Base-by-base conservation (phyloP, 2,888 invertebrate species). In the Fabriciana adippe region DNA sequence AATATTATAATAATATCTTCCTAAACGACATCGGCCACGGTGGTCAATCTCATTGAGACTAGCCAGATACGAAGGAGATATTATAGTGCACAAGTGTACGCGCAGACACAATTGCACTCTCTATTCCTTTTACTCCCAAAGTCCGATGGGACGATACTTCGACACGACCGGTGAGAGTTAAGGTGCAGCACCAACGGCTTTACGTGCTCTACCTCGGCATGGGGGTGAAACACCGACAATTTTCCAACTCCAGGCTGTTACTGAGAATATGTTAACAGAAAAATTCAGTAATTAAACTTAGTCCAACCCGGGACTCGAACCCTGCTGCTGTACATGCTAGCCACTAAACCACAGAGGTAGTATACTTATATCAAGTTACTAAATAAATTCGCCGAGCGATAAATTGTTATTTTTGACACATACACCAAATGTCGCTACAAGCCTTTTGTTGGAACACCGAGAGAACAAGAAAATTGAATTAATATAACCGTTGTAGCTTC, bases 321-420 rank as follows among this genome's bases (percentile, higher is more conserved):
- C n/a, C n/a, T 1, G 50, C 16, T 3, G n/a, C 0, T 1, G n/a
- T n/a, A n/a, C n/a, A 15, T n/a, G 50, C 35, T 11, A 26, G 4
- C 26, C 26, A 26, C 26, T 0, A 50, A n/a, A 50, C 50, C 50
- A 50, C 15, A 50, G n/a, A 41, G 2, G 35, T 8, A 41, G 35
- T 41, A 41, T 41, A 35, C 6, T 35, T 35, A 47, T 26, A 55
- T 63, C 47, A 31, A 31, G 48, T 56, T 50, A 59, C 47, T 15
- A 59, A 59, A 59, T 16, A 59, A 65, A 47, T 26, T n/a, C 45
- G 6, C 16, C 31, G 48, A 15, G 50, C 41, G 50, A 59, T 66
- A 66, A 66, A 61, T 66, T 66, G 35, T 8, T 53, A 55, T 50
- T 66, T 59, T 47, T 66, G 66, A 60, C 66, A 59, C 16, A 47